Conservation (phyloP, 2,113 vertebrate species). For the Rhabdomys dilectus region DNA sequence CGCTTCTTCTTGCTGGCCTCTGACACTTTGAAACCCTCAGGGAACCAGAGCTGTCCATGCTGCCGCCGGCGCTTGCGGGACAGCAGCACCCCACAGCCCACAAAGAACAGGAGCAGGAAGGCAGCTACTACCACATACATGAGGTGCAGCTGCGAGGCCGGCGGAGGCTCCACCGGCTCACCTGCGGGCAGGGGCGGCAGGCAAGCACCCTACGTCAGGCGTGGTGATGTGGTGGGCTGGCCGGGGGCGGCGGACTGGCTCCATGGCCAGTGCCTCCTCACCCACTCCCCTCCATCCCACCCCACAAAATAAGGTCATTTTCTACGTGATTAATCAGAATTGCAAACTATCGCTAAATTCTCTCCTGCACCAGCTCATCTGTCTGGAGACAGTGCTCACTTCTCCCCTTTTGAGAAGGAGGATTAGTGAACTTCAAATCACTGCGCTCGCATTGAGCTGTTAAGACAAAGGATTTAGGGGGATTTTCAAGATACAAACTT, state of each 20-base stretch:
- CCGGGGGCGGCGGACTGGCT: slow-evolving; percentile 72
- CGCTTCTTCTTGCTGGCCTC: slow-evolving; percentile 99
- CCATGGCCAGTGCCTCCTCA: slow-evolving; percentile 69
- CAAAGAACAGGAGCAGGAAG: slow-evolving; percentile 89
- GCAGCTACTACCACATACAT: slow-evolving; percentile 91
- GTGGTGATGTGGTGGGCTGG: slow-evolving; percentile 40
- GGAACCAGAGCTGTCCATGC: slow-evolving; percentile 99
- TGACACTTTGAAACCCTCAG: slow-evolving; percentile 97
- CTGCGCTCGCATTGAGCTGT: slow-evolving; percentile 96
- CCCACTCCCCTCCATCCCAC: slow-evolving; percentile 88
- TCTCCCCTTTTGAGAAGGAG: slow-evolving; percentile 94
- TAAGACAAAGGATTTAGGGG: slow-evolving; percentile 99
- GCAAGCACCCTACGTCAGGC: slow-evolving; percentile 77
- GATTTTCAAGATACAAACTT: slow-evolving; percentile 99
- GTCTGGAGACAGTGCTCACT: slow-evolving; percentile 94
- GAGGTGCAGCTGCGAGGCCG: slow-evolving; percentile 87
- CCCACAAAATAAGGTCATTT: slow-evolving; percentile 90
- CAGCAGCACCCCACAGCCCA: slow-evolving; percentile 93
- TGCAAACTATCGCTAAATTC: slow-evolving; percentile 91
- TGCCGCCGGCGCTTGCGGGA: slow-evolving; percentile 96
- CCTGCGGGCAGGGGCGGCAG: slow-evolving; percentile 87
- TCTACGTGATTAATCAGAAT: slow-evolving; percentile 95
- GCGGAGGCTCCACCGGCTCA: slow-evolving; percentile 84
- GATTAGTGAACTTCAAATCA: slow-evolving; percentile 99
- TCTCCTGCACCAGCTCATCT: slow-evolving; percentile 90